Evolutionary conservation across 1,140 invertebrate species (phyloP), one percentile per base, ranked within the genome.

Genomic region (Charaxes varanes): DNA sequence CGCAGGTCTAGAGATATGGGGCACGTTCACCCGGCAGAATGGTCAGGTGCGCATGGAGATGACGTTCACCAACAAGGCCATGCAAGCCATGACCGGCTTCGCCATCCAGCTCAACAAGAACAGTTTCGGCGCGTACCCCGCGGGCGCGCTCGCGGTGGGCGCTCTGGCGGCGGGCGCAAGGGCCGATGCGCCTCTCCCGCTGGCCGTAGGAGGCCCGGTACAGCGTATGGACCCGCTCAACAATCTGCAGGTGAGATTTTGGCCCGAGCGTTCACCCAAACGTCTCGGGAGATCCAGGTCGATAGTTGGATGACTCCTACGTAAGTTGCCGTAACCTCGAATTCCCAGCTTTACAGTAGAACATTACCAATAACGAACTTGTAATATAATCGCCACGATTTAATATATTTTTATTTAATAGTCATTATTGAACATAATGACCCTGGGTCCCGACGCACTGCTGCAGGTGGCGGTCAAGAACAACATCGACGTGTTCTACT

Each of bases 51-150:
- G 89, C 38, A 99, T 99, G 95, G 98, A 99, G 62, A 91, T 99
- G 89, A 97, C 94, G 0, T 93, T 99, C 59, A 94, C 91, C 21
- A 99, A 99, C 82, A 97, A 97, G 85, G 97, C 98, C 1, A 98
- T 99, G 96, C 97, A 99, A 65, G 91, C 96, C 7, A 98, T 99
- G 94, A 90, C 87, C 53, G 93, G 90, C 4, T 99, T 99, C 86
- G 98, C 97, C 15, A 95, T 99, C 76, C 98, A 99, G 71, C 91
- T 99, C 49, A 99, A 99, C 80, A 99, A 99, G 85, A 99, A 99
- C 83, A 85, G 97, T 83, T 99, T 99, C 86, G 98, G 97, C 21
- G 72, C 99, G 31, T 89, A 91, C 52, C 97, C 97, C 26, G 90
- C 90, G 3, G 86, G 91, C 18, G 92, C 93, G 0, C 71, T 99